phyloP scores from a whole-genome alignment of 2,797 vertebrate species.

The Chrosomus eos region DNA sequence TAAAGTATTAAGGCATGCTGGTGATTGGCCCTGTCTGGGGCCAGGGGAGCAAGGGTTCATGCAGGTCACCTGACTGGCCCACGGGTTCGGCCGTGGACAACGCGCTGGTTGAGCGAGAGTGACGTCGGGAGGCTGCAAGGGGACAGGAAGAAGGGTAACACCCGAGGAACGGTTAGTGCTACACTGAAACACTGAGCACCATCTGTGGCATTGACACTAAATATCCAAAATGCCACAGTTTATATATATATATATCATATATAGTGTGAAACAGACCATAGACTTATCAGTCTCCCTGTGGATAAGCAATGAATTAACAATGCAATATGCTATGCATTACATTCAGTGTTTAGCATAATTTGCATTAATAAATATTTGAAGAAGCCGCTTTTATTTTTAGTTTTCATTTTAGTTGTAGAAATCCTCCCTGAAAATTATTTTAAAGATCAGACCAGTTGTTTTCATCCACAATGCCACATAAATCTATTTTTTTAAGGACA shows the following conservation, averaged over 20 bases:
- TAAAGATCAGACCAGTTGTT: conserved; percentile 15
- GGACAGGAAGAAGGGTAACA: conserved; percentile 89
- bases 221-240: background rate
- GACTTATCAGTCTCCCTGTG: background rate
- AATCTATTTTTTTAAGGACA: background rate
- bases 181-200: conserved; percentile 66
- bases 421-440: conserved; percentile 4
- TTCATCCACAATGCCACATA: background rate
- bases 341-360: background rate
- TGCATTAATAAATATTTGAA: background rate
- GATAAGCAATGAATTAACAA: conserved; percentile 28
- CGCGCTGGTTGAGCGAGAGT: conserved; percentile 99
- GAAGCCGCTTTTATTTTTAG: background rate
- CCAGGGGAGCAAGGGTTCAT: conserved; percentile 72
- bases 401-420: background rate
- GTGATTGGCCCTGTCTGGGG: conserved; percentile 48
- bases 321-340: conserved; percentile 24
- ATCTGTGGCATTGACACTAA: conserved; percentile 30
- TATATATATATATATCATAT: background rate
- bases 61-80: conserved; percentile 99
- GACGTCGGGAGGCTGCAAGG: conserved; percentile 96
- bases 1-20: conserved; percentile 76
- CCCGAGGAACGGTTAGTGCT: conserved; percentile 82
- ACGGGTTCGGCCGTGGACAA: conserved; percentile 96
- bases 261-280: background rate